phyloP scores from a whole-genome alignment of 2,888 invertebrate species.

The Pseudoips prasinana region DNA sequence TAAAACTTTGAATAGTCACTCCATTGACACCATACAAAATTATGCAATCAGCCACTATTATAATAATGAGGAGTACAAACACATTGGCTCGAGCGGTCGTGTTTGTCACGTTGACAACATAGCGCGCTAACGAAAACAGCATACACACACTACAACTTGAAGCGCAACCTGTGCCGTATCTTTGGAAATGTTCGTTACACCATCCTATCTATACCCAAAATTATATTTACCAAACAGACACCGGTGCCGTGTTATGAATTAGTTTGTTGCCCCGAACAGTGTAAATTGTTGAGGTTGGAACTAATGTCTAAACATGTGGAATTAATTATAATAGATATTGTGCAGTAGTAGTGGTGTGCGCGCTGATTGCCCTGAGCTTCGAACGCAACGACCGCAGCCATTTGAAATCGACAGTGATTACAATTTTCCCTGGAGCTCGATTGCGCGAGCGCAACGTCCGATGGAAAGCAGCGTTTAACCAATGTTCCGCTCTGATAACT shows the following conservation, averaged over 20 bases:
- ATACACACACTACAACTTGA: conserved; percentile 43
- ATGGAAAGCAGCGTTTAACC: conserved; percentile 81
- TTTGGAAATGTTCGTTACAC: conserved; percentile 48
- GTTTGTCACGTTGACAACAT: conserved; percentile 62
- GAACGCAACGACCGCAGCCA: conserved; percentile 61
- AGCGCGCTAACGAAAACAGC: conserved; percentile 52
- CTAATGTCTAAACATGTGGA: conserved; percentile 42
- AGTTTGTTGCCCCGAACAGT: conserved; percentile 47
- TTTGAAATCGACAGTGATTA: conserved; percentile 81
- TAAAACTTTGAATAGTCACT: conserved; percentile 21
- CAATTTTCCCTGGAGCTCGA: conserved; percentile 77
- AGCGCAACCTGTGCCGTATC: conserved; percentile 44
- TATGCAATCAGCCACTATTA: conserved; percentile 36
- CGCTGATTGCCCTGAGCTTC: conserved; percentile 55
- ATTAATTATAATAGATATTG: conserved; percentile 51
- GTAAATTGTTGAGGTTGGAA: conserved; percentile 47
- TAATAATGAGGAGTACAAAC: conserved; percentile 52
- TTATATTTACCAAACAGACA: conserved; percentile 57
- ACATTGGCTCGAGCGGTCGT: conserved; percentile 46
- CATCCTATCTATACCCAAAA: conserved; percentile 47
- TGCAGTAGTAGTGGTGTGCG: conserved; percentile 6
- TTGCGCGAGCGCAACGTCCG: conserved; percentile 78
- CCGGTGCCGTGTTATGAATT: conserved; percentile 42
- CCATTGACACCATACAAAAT: conserved; percentile 26
- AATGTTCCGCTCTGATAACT: conserved; percentile 81